Evolutionary conservation across 2,113 vertebrate species (phyloP).

Genomic region (Podarcis cretensis): DNA sequence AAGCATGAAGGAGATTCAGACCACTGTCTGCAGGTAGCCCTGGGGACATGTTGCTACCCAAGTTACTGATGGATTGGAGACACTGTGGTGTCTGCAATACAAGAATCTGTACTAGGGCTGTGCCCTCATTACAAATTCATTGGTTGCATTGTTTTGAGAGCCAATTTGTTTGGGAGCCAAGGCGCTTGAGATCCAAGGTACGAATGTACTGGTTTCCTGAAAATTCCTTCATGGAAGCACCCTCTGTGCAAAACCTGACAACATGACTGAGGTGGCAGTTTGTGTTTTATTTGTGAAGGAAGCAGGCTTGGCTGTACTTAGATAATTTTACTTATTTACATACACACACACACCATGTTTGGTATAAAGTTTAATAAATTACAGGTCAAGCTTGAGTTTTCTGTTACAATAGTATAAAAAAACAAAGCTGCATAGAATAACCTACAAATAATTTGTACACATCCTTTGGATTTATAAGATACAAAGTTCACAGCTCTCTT

Average conservation of each 20-base stretch:
- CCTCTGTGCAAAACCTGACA: background rate
- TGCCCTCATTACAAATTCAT: background rate
- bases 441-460: constrained; percentile 56
- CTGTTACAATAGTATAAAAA: constrained; percentile 68
- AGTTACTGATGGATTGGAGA: background rate
- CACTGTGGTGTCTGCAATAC: background rate
- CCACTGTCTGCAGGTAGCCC: too few species aligned
- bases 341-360: constrained; percentile 11
- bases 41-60: background rate
- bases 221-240: background rate
- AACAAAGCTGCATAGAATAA: constrained; percentile 62
- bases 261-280: background rate
- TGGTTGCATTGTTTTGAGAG: background rate
- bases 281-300: constrained; percentile 34
- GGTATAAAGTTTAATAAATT: constrained; percentile 67
- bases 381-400: constrained; percentile 37
- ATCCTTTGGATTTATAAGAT: constrained; percentile 56
- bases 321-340: constrained; percentile 34
- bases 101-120: background rate
- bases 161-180: too few species aligned
- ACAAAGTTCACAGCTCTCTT: constrained; percentile 53
- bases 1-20: background rate
- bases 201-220: background rate
- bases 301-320: constrained; percentile 35
- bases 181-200: too few species aligned